phyloP scores from a whole-genome alignment of 2,113 vertebrate species.

The Alligator mississippiensis region DNA sequence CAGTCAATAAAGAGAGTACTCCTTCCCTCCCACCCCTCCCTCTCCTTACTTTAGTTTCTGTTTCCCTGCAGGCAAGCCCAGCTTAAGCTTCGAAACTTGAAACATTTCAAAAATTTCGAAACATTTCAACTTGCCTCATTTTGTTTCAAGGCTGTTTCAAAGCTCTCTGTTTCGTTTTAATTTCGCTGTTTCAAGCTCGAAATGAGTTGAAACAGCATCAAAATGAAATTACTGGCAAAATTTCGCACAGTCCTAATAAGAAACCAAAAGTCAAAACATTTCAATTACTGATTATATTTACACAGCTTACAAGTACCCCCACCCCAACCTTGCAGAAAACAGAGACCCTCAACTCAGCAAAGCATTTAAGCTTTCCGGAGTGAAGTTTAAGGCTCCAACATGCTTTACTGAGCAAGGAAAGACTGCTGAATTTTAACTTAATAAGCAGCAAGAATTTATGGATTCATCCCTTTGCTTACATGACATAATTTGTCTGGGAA shows the following conservation, averaged over 20 bases:
- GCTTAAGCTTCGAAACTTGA: no score
- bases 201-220: no score
- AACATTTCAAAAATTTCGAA: no score
- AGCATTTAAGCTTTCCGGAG: not conserved
- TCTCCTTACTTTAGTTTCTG: no score
- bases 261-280: not conserved
- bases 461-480: not conserved
- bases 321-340: not conserved
- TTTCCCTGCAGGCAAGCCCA: no score
- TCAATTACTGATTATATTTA: not conserved
- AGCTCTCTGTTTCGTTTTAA: no score
- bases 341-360: not conserved
- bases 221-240: no score
- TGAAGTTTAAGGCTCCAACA: not conserved
- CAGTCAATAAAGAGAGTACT: no score
- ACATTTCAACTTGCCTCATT: no score
- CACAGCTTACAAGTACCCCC: not conserved
- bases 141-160: no score
- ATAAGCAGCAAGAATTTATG: not conserved
- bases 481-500: not conserved
- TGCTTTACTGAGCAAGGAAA: not conserved
- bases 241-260: not conserved
- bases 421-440: not conserved
- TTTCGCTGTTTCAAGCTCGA: no score
- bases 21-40: no score